These are phyloP conservation scores for Harpalus rufipes DNA, from an alignment of 2,888 invertebrate species.

Conservation along the genomic window DNA sequence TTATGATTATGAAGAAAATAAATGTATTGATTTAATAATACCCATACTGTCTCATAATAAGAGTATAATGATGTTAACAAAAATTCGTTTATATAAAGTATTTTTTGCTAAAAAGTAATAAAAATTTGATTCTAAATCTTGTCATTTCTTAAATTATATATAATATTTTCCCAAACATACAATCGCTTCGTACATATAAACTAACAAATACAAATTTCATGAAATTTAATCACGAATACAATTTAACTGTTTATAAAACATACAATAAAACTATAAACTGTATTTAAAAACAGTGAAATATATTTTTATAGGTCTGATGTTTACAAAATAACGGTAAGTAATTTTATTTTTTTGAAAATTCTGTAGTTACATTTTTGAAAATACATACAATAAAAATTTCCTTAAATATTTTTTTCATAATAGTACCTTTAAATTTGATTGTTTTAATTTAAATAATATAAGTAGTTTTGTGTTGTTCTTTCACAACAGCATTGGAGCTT, in stretches of 20 bases:
- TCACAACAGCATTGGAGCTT: too few relatives aligned
- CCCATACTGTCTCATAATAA: slow-evolving; percentile 56
- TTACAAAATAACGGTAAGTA: background rate
- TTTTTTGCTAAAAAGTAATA: slow-evolving; percentile 62
- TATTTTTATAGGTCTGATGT: background rate
- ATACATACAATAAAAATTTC: too few relatives aligned
- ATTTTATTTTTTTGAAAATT: background rate
- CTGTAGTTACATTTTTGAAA: too few relatives aligned
- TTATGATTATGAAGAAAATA: slow-evolving; percentile 57
- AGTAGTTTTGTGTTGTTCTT: too few relatives aligned
- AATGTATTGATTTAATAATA: slow-evolving; percentile 58
- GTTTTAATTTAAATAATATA: too few relatives aligned
- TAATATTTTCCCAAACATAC: slow-evolving; percentile 27
- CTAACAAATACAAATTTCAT: slow-evolving; percentile 16
- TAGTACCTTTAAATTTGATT: too few relatives aligned
- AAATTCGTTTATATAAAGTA: slow-evolving; percentile 61
- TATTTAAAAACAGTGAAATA: background rate
- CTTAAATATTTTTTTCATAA: too few relatives aligned
- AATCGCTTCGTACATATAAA: slow-evolving; percentile 2
- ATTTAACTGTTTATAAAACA: background rate
- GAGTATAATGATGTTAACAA: slow-evolving; percentile 57
- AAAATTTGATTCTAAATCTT: slow-evolving; percentile 59
- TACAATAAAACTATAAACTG: background rate
- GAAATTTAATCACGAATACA: background rate
- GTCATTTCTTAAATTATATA: slow-evolving; percentile 22